Percentiles rank a stretch among this genome's conserved stretches.
These are phyloP conservation scores for Marronus borbonicus DNA, from an alignment of 2,888 invertebrate genomes.

Conservation along the genomic window DNA sequence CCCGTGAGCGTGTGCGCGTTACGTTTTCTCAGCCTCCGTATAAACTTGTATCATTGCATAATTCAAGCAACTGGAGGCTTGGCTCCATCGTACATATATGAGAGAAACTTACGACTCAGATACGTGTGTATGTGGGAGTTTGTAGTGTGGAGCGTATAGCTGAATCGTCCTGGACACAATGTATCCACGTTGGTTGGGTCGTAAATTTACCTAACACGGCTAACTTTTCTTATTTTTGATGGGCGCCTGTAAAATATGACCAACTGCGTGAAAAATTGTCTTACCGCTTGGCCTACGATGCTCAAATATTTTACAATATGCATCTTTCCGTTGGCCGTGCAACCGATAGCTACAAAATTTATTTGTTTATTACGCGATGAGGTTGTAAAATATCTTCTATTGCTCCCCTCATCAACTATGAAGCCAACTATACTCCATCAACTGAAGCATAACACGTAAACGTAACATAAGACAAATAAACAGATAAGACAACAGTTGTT, in stretches of 20 bases:
- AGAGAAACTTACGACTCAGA: background rate
- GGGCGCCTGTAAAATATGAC: background rate
- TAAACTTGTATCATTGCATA: conserved; percentile 40
- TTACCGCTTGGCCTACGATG: too few species aligned
- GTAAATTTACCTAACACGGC: conserved; percentile 19
- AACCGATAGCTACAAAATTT: too few species aligned
- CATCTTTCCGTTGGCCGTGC: too few species aligned
- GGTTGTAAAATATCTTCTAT: too few species aligned
- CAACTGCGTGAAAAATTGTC: too few species aligned
- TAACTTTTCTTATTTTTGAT: conserved; percentile 37
- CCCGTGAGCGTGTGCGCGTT: conserved; percentile 5
- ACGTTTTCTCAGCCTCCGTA: conserved; percentile 27
- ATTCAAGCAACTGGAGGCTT: conserved; percentile 29
- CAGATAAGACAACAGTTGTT: too few species aligned
- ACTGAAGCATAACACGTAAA: too few species aligned
- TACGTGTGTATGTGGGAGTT: background rate
- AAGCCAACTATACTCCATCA: too few species aligned
- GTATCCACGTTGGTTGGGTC: conserved; percentile 13
- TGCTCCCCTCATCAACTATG: too few species aligned
- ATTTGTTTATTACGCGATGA: too few species aligned
- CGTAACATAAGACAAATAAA: too few species aligned
- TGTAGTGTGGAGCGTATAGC: background rate
- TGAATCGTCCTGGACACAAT: conserved; percentile 15
- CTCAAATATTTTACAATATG: too few species aligned
- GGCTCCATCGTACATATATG: conserved; percentile 7